phyloP scores from a whole-genome alignment of 92 coral and sea anemone genomes.

The Epizoanthus fatuus region DNA sequence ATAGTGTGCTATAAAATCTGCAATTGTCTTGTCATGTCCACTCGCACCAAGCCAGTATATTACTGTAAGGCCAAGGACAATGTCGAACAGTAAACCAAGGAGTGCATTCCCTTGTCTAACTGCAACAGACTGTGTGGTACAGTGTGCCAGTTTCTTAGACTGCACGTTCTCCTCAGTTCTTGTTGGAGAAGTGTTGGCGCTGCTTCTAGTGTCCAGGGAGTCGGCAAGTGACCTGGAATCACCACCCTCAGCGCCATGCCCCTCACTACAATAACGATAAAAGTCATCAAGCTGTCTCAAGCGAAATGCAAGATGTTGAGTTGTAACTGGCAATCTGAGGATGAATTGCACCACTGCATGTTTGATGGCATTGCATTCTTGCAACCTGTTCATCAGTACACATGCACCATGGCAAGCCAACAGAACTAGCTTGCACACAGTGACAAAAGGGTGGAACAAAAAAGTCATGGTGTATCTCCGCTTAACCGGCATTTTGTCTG shows the following conservation, averaged over 20 bases:
- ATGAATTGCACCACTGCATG: conserved; percentile 12
- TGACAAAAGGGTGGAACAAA: not conserved
- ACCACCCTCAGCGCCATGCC: not conserved
- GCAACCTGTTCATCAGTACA: conserved; percentile 21
- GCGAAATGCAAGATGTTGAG: conserved; percentile 10
- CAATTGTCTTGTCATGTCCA: conserved; percentile 41
- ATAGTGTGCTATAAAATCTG: conserved; percentile 70
- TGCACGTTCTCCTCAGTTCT: not conserved
- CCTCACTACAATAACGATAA: not conserved
- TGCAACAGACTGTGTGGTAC: too few relatives aligned
- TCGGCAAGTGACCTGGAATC: not conserved
- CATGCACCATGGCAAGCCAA: conserved; percentile 9
- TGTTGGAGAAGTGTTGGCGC: not conserved
- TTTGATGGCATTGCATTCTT: conserved; percentile 11
- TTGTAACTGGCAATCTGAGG: conserved; percentile 7
- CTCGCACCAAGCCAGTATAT: conserved; percentile 66
- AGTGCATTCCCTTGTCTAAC: conserved; percentile 34
- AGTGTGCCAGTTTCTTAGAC: not conserved
- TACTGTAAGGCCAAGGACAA: conserved; percentile 72
- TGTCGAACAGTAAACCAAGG: conserved; percentile 57
- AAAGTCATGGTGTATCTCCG: not conserved
- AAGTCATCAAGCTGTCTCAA: conserved; percentile 13
- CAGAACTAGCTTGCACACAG: conserved; percentile 2
- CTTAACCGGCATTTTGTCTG: not conserved
- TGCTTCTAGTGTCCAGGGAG: too few relatives aligned